Evolutionary conservation across 1,140 invertebrate genomes (phyloP).

Genomic region (Hypsibius dujardini): DNA sequence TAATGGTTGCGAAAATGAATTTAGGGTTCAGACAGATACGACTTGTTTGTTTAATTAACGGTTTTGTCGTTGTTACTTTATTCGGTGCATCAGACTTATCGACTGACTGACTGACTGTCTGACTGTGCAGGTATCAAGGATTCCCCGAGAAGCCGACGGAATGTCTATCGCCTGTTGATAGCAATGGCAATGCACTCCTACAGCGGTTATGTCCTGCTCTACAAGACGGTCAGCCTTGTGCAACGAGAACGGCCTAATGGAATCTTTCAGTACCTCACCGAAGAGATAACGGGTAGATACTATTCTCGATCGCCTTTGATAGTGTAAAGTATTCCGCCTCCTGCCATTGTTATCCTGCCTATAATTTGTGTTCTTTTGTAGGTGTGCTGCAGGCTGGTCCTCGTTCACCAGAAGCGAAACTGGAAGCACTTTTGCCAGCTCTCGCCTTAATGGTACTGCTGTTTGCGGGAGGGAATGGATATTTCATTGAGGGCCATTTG

Average conservation of each 20-base stretch:
- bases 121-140: too few species aligned
- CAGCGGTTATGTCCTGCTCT: neutral
- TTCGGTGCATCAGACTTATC: too few species aligned
- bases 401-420: neutral
- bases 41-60: too few species aligned
- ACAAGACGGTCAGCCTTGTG: neutral
- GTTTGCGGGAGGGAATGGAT: neutral
- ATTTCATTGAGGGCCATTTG: slow-evolving; percentile 5
- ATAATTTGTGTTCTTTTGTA: too few species aligned
- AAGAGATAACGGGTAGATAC: neutral
- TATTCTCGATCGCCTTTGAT: too few species aligned
- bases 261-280: neutral
- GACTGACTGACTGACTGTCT: too few species aligned
- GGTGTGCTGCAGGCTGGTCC: neutral
- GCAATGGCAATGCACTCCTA: neutral
- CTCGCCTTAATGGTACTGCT: neutral
- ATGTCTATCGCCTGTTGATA: neutral
- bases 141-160: neutral
- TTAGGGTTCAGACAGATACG: too few species aligned
- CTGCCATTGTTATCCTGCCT: too few species aligned
- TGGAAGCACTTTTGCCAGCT: neutral
- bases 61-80: too few species aligned
- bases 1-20: too few species aligned
- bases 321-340: too few species aligned
- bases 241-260: neutral